A percentile compares a stretch with the other conserved stretches of the same genome.
Evolutionary conservation across 2,888 invertebrate species (phyloP).

Genomic region (Dendrolimus houi): DNA sequence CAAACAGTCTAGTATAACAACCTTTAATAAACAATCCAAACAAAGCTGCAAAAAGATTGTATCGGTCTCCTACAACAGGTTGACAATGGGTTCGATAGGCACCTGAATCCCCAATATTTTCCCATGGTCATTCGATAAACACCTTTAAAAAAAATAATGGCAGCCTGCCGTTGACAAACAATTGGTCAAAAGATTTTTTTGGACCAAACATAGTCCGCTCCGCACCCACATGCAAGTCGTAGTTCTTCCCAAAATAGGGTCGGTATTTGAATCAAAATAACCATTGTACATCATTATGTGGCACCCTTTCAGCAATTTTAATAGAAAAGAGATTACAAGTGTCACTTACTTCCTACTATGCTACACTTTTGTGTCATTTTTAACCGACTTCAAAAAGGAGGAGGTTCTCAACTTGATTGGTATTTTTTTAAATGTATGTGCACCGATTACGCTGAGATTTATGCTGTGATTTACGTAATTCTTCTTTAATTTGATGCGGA

Average conservation of each 20-base stretch:
- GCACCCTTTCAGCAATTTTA: slow-evolving; percentile 68
- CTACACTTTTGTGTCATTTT: slow-evolving; percentile 14
- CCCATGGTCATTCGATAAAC: slow-evolving; percentile 74
- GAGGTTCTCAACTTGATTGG: no score
- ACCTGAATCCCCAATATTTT: slow-evolving; percentile 71
- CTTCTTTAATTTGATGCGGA: no score
- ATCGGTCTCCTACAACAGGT: slow-evolving; percentile 53
- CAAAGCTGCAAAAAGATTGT: slow-evolving; percentile 43
- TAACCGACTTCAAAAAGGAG: no score
- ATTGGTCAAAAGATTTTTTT: slow-evolving; percentile 71
- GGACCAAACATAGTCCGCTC: slow-evolving; percentile 53
- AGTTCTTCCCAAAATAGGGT: slow-evolving; percentile 43
- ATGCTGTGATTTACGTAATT: no score
- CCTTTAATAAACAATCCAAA: slow-evolving; percentile 23
- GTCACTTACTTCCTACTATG: slow-evolving; percentile 53
- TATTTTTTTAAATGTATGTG: no score
- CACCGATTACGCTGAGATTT: no score
- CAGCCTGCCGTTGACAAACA: slow-evolving; percentile 66
- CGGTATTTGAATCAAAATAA: slow-evolving; percentile 62
- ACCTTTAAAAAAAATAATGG: slow-evolving; percentile 60
- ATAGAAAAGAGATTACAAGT: slow-evolving; percentile 68
- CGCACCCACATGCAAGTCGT: slow-evolving; percentile 53
- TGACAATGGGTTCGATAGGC: slow-evolving; percentile 61
- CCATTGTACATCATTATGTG: slow-evolving; percentile 66
- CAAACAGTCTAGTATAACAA: slow-evolving; percentile 4